Base-by-base conservation (phyloP, 2,797 vertebrate species). In the Garrulus glandarius region DNA sequence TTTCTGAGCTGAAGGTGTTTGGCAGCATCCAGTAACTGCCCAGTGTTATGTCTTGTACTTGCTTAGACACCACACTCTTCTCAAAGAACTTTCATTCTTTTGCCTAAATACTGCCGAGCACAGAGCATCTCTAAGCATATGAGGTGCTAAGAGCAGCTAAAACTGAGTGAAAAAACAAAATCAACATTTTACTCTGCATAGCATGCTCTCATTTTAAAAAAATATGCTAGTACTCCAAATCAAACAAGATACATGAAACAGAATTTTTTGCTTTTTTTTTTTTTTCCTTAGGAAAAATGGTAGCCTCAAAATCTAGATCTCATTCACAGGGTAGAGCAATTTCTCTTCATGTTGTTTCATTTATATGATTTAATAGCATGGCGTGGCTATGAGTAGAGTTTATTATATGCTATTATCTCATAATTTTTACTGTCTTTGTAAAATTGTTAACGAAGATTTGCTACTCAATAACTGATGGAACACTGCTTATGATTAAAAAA, bases 31-130 rank as follows among this genome's bases (percentile, higher is more conserved):
- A 44, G 32, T 18, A 16, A 22, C 11, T 68, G 20, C 11, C 32
- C 87, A 27, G 4, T 2, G 24, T 6, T 21, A 26, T 3, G 19
- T 6, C 29, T 49, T 41, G 46, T 0, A 17, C 57, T 32, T 71
- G 4, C 30, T 60, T 49, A 17, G 23, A 64, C 47, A 70, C 19
- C 50, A 32, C 0, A 0, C 16, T 77, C 64, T 34, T 49, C 50
- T 76, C 43, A 70, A 76, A 87, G 8, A 63, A n/a, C 9, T 65
- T 92, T 26, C 30, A 13, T 55, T 59, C 20, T 56, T 67, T 50
- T 59, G 5, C 9, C 30, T 77, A 10, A 59, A 39, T 14, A 13
- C 27, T 67, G 44, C 55, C 12, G 36, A 57, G 11, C 12, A 76
- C 13, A 80, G n/a, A 23, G 13, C 23, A 39, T n/a, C 26, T 53